A percentile compares a stretch with the other conserved stretches of the same genome.
Evolutionary conservation across 2,797 vertebrate species (phyloP).

Genomic region (Protonibea diacanthus): DNA sequence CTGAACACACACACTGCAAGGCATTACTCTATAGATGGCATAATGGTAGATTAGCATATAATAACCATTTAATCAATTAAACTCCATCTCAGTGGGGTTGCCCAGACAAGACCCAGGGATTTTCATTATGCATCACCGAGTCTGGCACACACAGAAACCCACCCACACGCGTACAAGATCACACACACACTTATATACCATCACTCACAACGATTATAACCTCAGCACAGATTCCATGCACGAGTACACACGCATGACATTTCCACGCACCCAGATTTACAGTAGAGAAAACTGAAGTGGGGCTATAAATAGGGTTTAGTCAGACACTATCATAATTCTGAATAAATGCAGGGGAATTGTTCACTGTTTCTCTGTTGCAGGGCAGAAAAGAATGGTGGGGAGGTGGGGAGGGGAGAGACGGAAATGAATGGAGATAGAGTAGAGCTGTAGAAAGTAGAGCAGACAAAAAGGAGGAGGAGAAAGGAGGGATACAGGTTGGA

Average conservation of each 20-base stretch:
- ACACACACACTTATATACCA: not conserved
- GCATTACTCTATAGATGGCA: conserved; percentile 21
- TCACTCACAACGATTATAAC: conserved; percentile 37
- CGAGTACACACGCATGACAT: not conserved
- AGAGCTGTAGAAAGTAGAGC: conserved; percentile 22
- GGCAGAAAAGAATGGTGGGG: conserved; percentile 57
- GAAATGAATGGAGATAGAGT: conserved; percentile 3
- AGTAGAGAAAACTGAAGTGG: conserved; percentile 34
- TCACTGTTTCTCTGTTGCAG: conserved; percentile 68
- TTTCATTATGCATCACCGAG: conserved; percentile 57
- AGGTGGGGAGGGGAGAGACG: not conserved
- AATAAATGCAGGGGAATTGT: conserved; percentile 58
- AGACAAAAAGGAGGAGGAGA: not conserved
- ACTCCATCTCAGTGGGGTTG: conserved; percentile 37
- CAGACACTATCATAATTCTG: conserved; percentile 48
- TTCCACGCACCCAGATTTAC: conserved; percentile 36
- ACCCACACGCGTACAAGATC: conserved; percentile 9
- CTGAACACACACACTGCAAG: conserved; percentile 22
- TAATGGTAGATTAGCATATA: conserved; percentile 65
- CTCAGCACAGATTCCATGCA: conserved; percentile 23
- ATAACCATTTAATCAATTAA: conserved; percentile 73
- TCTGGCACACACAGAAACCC: conserved; percentile 42
- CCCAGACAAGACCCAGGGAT: conserved; percentile 32
- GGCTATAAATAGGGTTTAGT: conserved; percentile 65
- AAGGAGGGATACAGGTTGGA: not conserved